phyloP scores from a whole-genome alignment of 2,888 invertebrate species.

The Chymomyza fuscimana region DNA sequence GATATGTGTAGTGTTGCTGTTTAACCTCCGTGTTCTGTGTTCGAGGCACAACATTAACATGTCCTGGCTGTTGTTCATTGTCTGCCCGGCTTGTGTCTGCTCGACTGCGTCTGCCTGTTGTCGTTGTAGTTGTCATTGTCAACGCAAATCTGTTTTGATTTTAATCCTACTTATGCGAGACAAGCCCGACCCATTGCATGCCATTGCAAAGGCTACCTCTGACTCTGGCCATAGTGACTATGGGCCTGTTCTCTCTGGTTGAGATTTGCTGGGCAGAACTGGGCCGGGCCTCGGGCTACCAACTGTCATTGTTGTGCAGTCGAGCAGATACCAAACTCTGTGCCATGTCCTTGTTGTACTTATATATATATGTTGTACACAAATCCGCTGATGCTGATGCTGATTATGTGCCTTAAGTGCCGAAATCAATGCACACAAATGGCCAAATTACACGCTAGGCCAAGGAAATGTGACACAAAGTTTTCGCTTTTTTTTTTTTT shows the following conservation, averaged over 20 bases:
- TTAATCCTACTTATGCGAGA: conserved; percentile 74
- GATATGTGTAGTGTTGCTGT: conserved; percentile 18
- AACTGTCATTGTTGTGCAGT: conserved; percentile 60
- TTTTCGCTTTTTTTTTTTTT: conserved; percentile 1
- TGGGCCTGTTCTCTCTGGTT: background rate
- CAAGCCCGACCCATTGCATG: conserved; percentile 55
- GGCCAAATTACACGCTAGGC: conserved; percentile 64
- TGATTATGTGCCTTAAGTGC: conserved; percentile 76
- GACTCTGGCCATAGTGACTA: conserved; percentile 15
- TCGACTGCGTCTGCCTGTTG: conserved; percentile 18
- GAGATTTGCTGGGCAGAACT: background rate
- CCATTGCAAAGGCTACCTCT: conserved; percentile 42
- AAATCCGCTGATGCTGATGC: conserved; percentile 51
- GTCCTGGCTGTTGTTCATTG: conserved; percentile 30
- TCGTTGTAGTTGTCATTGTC: conserved; percentile 61
- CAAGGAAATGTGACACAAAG: background rate
- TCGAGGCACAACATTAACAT: conserved; percentile 49
- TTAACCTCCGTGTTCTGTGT: conserved; percentile 40
- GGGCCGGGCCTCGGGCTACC: conserved; percentile 33
- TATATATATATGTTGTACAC: conserved; percentile 39
- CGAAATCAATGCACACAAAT: conserved; percentile 78
- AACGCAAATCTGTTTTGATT: conserved; percentile 74
- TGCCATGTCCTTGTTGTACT: conserved; percentile 43
- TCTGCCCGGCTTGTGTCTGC: conserved; percentile 27
- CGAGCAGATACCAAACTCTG: conserved; percentile 38